Evolutionary conservation across 2,888 invertebrate genomes (phyloP).

Genomic region (Acrocera orbiculus): DNA sequence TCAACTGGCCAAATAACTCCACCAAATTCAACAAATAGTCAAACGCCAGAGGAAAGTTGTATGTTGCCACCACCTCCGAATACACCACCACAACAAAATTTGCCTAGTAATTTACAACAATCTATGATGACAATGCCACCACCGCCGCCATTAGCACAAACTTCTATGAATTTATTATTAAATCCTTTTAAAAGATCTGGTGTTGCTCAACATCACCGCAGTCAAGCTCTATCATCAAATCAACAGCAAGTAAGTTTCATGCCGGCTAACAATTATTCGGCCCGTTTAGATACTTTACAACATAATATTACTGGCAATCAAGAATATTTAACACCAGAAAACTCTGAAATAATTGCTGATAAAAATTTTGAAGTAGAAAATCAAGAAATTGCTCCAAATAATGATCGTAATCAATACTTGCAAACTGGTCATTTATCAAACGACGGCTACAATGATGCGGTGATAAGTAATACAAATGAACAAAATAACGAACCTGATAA

Average conservation of each 20-base stretch:
- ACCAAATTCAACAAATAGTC: constrained; percentile 2
- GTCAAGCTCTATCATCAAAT: constrained; percentile 29
- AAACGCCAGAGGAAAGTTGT: constrained; percentile 5
- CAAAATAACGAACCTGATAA: constrained; percentile 28
- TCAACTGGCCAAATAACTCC: constrained; percentile 8
- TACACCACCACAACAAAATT: constrained; percentile 2
- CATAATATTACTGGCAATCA: constrained; percentile 37
- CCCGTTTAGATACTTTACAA: background rate
- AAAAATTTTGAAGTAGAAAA: constrained; percentile 24
- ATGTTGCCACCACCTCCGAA: constrained; percentile 12
- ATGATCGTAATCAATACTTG: constrained; percentile 57
- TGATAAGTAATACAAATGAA: constrained; percentile 11
- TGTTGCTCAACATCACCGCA: constrained; percentile 20
- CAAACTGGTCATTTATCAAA: constrained; percentile 58
- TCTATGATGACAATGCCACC: constrained; percentile 9
- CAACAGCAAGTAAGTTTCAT: constrained; percentile 20
- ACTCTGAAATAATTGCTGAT: constrained; percentile 48
- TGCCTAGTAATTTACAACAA: background rate
- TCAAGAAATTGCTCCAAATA: constrained; percentile 43
- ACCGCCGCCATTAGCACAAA: constrained; percentile 8
- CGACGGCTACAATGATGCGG: constrained; percentile 23
- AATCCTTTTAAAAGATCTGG: constrained; percentile 28
- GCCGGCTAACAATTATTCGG: constrained; percentile 6
- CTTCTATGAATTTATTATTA: too few relatives aligned
- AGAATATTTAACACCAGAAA: constrained; percentile 45